Conservation (phyloP, 2,113 vertebrate genomes). For the Perca schrenkii region DNA sequence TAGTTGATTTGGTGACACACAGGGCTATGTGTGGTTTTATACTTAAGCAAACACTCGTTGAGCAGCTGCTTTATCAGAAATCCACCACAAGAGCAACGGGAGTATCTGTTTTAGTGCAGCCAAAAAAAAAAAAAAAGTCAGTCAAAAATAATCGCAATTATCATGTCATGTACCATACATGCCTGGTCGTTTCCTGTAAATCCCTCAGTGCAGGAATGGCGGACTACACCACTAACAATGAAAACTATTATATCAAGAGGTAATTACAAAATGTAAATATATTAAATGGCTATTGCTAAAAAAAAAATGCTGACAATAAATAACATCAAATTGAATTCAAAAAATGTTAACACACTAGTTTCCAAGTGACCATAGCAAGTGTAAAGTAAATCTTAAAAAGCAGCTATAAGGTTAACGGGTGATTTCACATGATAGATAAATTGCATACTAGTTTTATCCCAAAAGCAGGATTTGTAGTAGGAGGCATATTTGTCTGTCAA, state of each 20-base stretch:
- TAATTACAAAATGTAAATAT: neutral
- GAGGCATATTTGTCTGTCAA: conserved; percentile 6
- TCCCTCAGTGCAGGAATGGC: neutral
- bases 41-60: accelerated
- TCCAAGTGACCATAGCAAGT: neutral
- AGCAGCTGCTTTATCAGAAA: neutral
- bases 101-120: neutral
- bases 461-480: neutral
- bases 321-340: neutral
- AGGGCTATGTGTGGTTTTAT: neutral
- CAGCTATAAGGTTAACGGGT: neutral
- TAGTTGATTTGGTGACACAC: neutral
- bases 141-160: neutral
- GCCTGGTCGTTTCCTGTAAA: neutral
- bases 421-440: conserved; percentile 2
- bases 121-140: neutral
- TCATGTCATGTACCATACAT: too few relatives aligned
- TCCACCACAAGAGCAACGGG: neutral
- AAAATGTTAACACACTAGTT: neutral
- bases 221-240: neutral
- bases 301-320: neutral
- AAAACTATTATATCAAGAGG: neutral
- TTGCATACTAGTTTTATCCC: neutral
- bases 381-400: neutral
- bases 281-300: neutral